Percentiles rank a stretch among this genome's conserved stretches.
phyloP scores from a whole-genome alignment of 2,888 invertebrate species.

The Argynnis bischoffii region DNA sequence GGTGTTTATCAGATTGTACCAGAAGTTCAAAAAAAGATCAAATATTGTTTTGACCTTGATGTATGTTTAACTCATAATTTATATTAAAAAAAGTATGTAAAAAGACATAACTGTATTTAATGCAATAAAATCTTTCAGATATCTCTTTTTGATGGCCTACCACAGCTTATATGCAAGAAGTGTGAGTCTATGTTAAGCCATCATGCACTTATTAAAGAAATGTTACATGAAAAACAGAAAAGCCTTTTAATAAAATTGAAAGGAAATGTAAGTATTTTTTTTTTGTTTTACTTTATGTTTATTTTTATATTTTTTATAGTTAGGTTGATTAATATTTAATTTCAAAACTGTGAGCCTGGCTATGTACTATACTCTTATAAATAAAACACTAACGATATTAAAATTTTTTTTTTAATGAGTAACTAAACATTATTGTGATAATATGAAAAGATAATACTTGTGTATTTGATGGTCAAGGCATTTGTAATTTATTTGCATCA shows the following conservation, averaged over 20 bases:
- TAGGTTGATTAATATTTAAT: too few species aligned
- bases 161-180: slow-evolving; percentile 68
- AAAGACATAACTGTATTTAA: not conserved
- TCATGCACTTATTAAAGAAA: slow-evolving; percentile 53
- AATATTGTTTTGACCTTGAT: slow-evolving; percentile 69
- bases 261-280: slow-evolving; percentile 49
- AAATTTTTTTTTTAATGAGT: too few species aligned
- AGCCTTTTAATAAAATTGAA: slow-evolving; percentile 47
- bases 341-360: too few species aligned
- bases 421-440: too few species aligned
- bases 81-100: not conserved
- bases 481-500: too few species aligned
- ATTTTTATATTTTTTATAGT: too few species aligned
- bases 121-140: slow-evolving; percentile 3
- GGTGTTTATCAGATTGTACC: slow-evolving; percentile 73
- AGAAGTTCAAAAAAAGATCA: slow-evolving; percentile 61
- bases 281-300: not conserved
- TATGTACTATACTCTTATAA: too few species aligned
- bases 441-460: too few species aligned
- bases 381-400: too few species aligned
- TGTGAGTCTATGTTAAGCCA: slow-evolving; percentile 61
- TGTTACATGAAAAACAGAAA: slow-evolving; percentile 60
- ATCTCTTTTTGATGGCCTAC: slow-evolving; percentile 54
- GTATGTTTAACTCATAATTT: slow-evolving; percentile 52
- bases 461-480: too few species aligned